These are phyloP conservation scores for Melanotaenia pygmaea DNA, from an alignment of 2,797 vertebrate genomes.

Conservation along the genomic window DNA sequence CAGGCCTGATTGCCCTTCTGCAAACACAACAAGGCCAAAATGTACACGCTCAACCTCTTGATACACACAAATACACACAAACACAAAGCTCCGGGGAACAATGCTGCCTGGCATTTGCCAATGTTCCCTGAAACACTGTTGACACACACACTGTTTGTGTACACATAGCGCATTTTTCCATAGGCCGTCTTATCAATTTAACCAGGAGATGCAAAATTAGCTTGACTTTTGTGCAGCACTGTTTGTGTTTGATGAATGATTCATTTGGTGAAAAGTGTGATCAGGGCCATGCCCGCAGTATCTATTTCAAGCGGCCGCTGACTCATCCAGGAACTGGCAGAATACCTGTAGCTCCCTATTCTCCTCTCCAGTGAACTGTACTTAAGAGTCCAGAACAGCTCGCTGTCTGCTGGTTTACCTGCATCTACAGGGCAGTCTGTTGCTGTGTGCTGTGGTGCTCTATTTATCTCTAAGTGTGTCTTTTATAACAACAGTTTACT, in stretches of 20 bases:
- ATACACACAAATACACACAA: conserved; percentile 66
- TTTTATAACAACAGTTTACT: conserved; percentile 3
- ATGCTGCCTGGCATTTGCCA: conserved; percentile 67
- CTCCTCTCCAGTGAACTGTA: conserved; percentile 60
- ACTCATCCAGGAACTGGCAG: conserved; percentile 70
- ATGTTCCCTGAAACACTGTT: conserved; percentile 63
- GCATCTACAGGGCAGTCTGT: conserved; percentile 11
- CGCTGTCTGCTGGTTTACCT: conserved; percentile 18
- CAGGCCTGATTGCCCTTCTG: conserved; percentile 78
- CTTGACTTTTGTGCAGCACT: conserved; percentile 58
- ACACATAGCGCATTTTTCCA: conserved; percentile 67
- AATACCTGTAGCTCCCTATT: conserved; percentile 63
- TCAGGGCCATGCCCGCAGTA: conserved; percentile 74
- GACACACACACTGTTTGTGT: conserved; percentile 70
- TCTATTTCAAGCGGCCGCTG: conserved; percentile 79
- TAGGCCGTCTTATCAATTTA: conserved; percentile 77
- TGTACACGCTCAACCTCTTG: conserved; percentile 71
- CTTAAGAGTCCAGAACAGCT: conserved; percentile 33
- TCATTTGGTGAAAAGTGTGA: conserved; percentile 79
- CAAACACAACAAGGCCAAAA: conserved; percentile 80
- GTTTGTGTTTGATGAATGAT: conserved; percentile 81
- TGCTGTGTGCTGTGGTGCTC: background rate
- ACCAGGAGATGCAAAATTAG: conserved; percentile 76
- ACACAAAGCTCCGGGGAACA: conserved; percentile 72
- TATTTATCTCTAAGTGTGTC: conserved; percentile 3